Percentiles rank a stretch among this genome's conserved stretches.
These are phyloP conservation scores for Syngnathus typhle DNA, from an alignment of 2,113 vertebrate species.

Conservation along the genomic window DNA sequence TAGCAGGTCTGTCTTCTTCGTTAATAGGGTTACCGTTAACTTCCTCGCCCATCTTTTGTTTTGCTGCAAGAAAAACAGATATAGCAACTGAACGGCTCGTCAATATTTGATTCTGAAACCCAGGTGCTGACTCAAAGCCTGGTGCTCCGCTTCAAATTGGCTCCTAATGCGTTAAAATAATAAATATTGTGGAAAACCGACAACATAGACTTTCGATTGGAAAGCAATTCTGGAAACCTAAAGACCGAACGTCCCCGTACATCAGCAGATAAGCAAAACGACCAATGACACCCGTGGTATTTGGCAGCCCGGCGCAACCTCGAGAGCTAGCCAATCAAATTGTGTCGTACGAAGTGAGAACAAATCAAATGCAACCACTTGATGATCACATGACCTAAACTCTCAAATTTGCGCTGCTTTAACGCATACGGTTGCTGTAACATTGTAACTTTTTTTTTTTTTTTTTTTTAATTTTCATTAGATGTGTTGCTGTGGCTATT, in stretches of 20 bases:
- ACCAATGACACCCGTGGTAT: conserved; percentile 35
- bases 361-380: conserved; percentile 49
- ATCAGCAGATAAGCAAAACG: conserved; percentile 44
- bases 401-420: conserved; percentile 10
- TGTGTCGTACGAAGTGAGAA: fast-evolving
- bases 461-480: not conserved
- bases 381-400: conserved; percentile 38
- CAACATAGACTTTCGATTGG: not conserved
- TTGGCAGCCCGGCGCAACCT: not conserved
- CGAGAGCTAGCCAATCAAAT: conserved; percentile 35
- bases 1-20: not conserved
- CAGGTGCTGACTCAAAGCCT: not conserved
- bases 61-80: not conserved
- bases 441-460: too few species aligned
- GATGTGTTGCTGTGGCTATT: too few species aligned
- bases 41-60: conserved; percentile 53
- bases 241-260: conserved; percentile 7
- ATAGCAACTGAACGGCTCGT: conserved; percentile 1
- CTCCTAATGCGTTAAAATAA: not conserved
- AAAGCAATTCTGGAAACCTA: not conserved
- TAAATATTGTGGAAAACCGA: not conserved
- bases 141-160: not conserved
- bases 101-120: conserved; percentile 28
- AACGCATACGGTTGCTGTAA: conserved; percentile 24
- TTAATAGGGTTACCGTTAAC: conserved; percentile 26